A percentile compares a stretch with the other conserved stretches of the same genome.
Evolutionary conservation across 2,888 invertebrate species (phyloP).

Genomic region (Noctua fimbriata): DNA sequence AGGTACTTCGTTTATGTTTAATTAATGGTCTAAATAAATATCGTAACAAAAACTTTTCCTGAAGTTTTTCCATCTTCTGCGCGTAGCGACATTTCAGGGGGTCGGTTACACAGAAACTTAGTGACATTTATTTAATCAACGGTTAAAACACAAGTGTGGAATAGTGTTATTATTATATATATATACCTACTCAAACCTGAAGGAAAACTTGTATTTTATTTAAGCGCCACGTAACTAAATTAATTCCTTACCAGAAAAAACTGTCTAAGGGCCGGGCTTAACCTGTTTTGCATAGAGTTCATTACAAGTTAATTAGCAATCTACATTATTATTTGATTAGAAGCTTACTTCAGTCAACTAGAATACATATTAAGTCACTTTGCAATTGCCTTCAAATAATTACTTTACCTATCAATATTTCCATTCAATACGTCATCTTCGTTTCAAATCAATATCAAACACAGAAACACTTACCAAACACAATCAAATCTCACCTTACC

Average conservation of each 20-base stretch:
- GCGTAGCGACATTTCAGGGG: conserved; percentile 69
- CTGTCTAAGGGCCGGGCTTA: neutral
- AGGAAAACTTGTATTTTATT: neutral
- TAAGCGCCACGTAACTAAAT: neutral
- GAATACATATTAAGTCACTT: neutral
- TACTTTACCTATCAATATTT: neutral
- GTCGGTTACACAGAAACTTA: conserved; percentile 35
- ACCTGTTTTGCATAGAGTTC: too few relatives aligned
- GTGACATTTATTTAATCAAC: conserved; percentile 46
- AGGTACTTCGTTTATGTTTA: conserved; percentile 69
- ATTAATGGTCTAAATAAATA: conserved; percentile 82
- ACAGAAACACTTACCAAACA: neutral
- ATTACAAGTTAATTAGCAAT: neutral
- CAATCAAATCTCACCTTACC: neutral
- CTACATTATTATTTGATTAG: neutral
- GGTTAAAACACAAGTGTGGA: neutral
- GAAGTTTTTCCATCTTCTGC: conserved; percentile 80
- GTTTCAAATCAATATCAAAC: neutral
- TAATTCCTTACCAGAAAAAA: neutral
- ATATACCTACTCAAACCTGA: neutral
- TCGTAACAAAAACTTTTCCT: conserved; percentile 69
- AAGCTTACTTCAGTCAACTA: neutral
- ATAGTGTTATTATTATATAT: neutral
- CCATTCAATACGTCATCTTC: neutral
- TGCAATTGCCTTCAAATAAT: neutral